Base-by-base conservation (phyloP, 1,140 invertebrate genomes). In the Nephila pilipes region DNA sequence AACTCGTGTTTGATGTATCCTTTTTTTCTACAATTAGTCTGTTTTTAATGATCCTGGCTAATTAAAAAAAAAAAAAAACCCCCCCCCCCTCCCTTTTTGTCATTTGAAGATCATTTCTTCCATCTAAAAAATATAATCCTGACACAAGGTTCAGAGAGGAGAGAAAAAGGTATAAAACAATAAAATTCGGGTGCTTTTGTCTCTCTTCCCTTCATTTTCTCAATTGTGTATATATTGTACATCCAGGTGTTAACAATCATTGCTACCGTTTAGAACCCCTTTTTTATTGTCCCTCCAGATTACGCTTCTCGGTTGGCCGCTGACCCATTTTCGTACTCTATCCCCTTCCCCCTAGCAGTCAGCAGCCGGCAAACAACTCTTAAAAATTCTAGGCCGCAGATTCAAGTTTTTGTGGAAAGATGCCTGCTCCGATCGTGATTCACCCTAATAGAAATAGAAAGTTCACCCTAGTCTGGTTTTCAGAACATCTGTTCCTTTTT, bases 171-270 rank as follows among this genome's bases (percentile, higher is more conserved):
- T 6, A 46, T 46, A 46, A 46, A 46, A 46, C 46, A 46, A 46
- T 46, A 46, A 46, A n/a, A 46, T 32, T 54, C 46, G 36, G 38
- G 38, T 18, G 6, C 36, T 83, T 83, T 55, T 55, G 36, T 83
- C 46, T 83, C 22, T 54, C 8, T 22, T 20, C 32, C 38, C 38
- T 83, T 69, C 65, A 75, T 32, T 36, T 6, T 36, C 2, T 36
- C 14, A 16, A 25, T n/a, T 65, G 22, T 65, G 63, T 65, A 22
- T 46, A 0, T 25, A 29, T 20, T 36, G 25, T 10, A 58, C 18
- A 16, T 57, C 88, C 88, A 90, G 88, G 88, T 90, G 88, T 55
- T 90, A 55, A 38, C 87, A 65, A 75, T 88, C 87, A 88, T 88
- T 36, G 88, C 88, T 80, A 75, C 88, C 69, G 69, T 90, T 90